Conservation (phyloP, 2,888 invertebrate species). For the Phorcus lineatus region DNA sequence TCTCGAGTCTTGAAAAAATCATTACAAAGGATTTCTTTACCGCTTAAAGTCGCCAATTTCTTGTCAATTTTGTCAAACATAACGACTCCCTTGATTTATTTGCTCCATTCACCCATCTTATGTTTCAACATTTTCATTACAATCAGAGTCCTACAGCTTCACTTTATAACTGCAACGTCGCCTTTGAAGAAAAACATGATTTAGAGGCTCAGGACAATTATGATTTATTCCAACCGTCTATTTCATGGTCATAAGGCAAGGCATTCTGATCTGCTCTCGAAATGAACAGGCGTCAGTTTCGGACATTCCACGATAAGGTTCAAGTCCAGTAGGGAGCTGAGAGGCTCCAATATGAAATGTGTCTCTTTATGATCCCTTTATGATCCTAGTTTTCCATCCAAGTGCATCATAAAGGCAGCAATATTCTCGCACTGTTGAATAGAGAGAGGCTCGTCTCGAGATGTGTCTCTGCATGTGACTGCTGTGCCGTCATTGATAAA, state of each 20-base stretch:
- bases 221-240: not conserved
- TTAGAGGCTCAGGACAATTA: not conserved
- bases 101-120: not conserved
- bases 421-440: not conserved
- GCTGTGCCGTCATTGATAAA: no score
- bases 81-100: not conserved
- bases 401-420: constrained; percentile 6
- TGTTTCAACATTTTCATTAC: constrained; percentile 10
- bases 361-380: constrained; percentile 1
- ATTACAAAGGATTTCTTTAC: not conserved
- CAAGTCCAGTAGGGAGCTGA: not conserved
- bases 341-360: not conserved
- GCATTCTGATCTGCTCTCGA: not conserved
- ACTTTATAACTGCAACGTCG: not conserved
- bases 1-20: not conserved
- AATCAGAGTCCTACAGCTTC: not conserved
- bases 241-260: constrained; percentile 11
- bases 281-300: not conserved
- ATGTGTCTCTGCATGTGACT: no score
- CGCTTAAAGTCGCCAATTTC: constrained; percentile 6
- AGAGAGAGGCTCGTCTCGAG: not conserved
- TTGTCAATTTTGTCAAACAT: not conserved
- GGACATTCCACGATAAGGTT: not conserved
- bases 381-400: constrained; percentile 4
- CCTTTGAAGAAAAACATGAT: not conserved